Percentiles rank a stretch among this genome's conserved stretches.
Evolutionary conservation across 2,888 invertebrate genomes (phyloP).

Genomic region (Lasius platythorax): DNA sequence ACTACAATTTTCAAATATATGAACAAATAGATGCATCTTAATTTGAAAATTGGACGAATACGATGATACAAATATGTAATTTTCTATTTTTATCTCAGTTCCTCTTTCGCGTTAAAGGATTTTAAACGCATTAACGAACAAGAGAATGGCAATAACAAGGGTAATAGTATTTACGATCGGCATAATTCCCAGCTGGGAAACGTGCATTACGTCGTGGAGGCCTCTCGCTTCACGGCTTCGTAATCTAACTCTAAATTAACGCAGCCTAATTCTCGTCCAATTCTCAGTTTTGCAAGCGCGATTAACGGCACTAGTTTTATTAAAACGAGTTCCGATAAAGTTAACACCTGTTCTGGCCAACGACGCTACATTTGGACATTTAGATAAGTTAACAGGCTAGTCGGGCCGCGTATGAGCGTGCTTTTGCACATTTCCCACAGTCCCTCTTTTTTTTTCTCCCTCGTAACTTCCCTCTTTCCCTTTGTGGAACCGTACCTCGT

Average conservation of each 20-base stretch:
- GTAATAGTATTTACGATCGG: slow-evolving; percentile 36
- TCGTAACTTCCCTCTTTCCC: slow-evolving; percentile 3
- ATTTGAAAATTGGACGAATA: not conserved
- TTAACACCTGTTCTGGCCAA: slow-evolving; percentile 70
- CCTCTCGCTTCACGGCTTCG: slow-evolving; percentile 57
- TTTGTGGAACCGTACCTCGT: not conserved
- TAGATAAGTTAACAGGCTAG: slow-evolving; percentile 77
- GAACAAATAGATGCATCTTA: not conserved
- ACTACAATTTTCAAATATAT: not conserved
- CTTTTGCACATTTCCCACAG: not conserved
- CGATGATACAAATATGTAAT: not conserved
- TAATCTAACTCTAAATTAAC: slow-evolving; percentile 79
- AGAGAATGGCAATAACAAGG: slow-evolving; percentile 39
- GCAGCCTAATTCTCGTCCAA: slow-evolving; percentile 80
- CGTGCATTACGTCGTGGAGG: slow-evolving; percentile 41
- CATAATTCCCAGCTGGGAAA: slow-evolving; percentile 23
- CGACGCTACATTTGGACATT: slow-evolving; percentile 74
- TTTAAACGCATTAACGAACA: slow-evolving; percentile 39
- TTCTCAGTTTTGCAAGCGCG: slow-evolving; percentile 73
- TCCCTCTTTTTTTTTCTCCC: slow-evolving; percentile 20
- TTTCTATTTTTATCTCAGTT: not conserved
- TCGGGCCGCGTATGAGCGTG: slow-evolving; percentile 39
- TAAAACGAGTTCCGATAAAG: slow-evolving; percentile 83
- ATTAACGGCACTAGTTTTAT: slow-evolving; percentile 62
- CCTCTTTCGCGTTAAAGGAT: slow-evolving; percentile 8